Conservation (phyloP, 1,140 invertebrate genomes). For the Ceratina japonica region DNA sequence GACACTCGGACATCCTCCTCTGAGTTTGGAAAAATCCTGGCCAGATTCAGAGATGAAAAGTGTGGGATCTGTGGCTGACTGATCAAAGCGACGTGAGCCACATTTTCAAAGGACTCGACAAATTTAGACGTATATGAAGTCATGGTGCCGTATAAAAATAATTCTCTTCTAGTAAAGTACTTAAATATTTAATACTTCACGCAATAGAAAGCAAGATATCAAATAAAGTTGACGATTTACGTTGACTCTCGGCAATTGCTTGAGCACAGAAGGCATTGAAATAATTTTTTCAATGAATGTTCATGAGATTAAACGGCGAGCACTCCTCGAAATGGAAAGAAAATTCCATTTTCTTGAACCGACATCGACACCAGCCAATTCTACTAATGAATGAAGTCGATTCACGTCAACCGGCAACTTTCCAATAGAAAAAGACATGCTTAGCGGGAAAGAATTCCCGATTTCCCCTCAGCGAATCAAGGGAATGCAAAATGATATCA, state of each 20-base stretch:
- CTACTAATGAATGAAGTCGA: conserved; percentile 5
- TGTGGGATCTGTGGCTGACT: too few relatives aligned
- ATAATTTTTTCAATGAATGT: too few relatives aligned
- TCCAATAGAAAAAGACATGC: conserved; percentile 17
- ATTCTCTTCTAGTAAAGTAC: too few relatives aligned
- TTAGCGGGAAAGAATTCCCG: conserved; percentile 2
- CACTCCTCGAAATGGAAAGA: background rate
- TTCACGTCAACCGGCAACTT: conserved; percentile 3
- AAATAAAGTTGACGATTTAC: too few relatives aligned
- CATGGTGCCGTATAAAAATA: too few relatives aligned
- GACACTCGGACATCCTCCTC: background rate
- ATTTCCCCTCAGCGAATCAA: background rate
- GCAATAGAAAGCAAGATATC: too few relatives aligned
- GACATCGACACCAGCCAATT: background rate
- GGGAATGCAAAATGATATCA: background rate
- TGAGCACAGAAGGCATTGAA: too few relatives aligned
- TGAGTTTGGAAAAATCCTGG: background rate
- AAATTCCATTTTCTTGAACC: conserved; percentile 1
- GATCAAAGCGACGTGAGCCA: too few relatives aligned
- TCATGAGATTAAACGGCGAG: background rate
- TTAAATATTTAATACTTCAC: too few relatives aligned
- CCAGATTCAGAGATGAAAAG: background rate
- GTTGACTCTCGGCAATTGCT: too few relatives aligned
- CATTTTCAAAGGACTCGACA: too few relatives aligned
- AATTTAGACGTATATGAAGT: too few relatives aligned